A percentile compares a stretch with the other conserved stretches of the same genome.
phyloP scores from a whole-genome alignment of 1,140 invertebrate genomes.

The Leptopilina clavipes region DNA sequence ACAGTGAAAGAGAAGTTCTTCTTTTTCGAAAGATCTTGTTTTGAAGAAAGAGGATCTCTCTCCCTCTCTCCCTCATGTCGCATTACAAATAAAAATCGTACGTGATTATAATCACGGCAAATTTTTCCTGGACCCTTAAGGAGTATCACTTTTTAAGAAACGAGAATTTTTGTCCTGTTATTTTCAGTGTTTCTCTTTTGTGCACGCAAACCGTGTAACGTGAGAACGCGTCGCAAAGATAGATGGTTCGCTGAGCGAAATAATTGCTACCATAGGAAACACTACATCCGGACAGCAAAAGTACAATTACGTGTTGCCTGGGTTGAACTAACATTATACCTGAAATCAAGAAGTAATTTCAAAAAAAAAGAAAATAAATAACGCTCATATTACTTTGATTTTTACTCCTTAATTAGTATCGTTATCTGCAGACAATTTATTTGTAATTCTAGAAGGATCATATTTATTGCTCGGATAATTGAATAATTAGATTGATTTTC shows the following conservation, averaged over 20 bases:
- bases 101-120: not conserved
- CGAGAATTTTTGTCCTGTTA: constrained; percentile 23
- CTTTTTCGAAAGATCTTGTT: not conserved
- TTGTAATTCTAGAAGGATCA: no score
- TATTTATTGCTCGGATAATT: no score
- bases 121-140: constrained; percentile 4
- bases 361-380: not conserved
- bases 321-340: constrained; percentile 23
- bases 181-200: constrained; percentile 24
- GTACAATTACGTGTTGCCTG: constrained; percentile 44
- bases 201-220: constrained; percentile 38
- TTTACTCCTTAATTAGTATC: not conserved
- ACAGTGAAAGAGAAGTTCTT: no score
- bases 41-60: not conserved
- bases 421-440: no score
- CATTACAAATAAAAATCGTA: not conserved
- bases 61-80: not conserved
- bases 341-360: constrained; percentile 13
- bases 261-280: constrained; percentile 56
- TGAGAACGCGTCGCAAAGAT: constrained; percentile 43
- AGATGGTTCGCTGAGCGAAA: constrained; percentile 47
- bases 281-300: constrained; percentile 52
- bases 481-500: no score
- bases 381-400: not conserved
- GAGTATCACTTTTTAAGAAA: constrained; percentile 8